A percentile compares a stretch with the other conserved stretches of the same genome.
Conservation (phyloP, 2,888 invertebrate genomes). For the Blastobasis adustella region DNA sequence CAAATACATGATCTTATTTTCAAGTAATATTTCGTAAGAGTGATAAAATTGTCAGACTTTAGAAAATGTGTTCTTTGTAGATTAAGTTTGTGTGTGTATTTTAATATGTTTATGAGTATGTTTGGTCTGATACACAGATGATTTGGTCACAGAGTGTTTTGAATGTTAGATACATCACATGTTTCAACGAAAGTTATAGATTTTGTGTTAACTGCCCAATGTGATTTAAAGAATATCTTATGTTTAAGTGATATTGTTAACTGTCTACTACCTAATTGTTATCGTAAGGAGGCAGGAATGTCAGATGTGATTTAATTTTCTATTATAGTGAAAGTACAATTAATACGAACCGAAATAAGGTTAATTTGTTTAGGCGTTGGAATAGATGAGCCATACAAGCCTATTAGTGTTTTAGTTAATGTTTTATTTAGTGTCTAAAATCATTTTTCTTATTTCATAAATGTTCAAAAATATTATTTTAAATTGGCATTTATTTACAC, state of each 20-base stretch:
- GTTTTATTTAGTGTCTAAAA: too few relatives aligned
- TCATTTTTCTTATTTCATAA: too few relatives aligned
- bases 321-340: too few relatives aligned
- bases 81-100: slow-evolving; percentile 25
- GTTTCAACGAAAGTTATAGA: not conserved
- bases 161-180: not conserved
- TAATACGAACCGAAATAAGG: too few relatives aligned
- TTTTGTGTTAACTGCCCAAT: not conserved
- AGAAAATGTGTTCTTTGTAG: slow-evolving; percentile 48
- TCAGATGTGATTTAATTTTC: too few relatives aligned
- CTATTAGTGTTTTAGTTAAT: too few relatives aligned
- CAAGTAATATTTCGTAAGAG: slow-evolving; percentile 24
- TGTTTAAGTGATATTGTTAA: not conserved
- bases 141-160: not conserved
- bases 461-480: too few relatives aligned
- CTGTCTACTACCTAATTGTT: too few relatives aligned
- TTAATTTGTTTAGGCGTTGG: too few relatives aligned
- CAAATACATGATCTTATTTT: slow-evolving; percentile 24
- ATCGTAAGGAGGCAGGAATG: too few relatives aligned
- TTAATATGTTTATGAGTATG: not conserved
- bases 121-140: not conserved
- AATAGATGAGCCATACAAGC: too few relatives aligned
- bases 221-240: not conserved
- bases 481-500: too few relatives aligned
- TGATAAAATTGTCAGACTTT: slow-evolving; percentile 27